Conservation (phyloP, 2,113 vertebrate species). For the Suncus etruscus region DNA sequence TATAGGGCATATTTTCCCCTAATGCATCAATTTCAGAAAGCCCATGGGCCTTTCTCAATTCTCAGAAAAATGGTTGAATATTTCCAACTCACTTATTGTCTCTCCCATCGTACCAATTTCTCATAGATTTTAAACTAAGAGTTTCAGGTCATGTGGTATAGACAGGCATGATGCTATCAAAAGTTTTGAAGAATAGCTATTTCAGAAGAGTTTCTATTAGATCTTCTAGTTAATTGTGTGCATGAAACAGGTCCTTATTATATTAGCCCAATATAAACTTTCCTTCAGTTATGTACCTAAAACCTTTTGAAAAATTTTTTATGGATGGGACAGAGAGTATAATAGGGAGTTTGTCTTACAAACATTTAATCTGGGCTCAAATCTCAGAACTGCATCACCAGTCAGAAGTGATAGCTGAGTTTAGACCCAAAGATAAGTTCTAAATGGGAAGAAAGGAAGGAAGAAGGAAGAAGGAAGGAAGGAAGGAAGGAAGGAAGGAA, state of each 20-base stretch:
- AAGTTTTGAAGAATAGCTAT: background rate
- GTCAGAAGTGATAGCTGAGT: too few species aligned
- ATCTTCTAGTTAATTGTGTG: background rate
- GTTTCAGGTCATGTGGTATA: background rate
- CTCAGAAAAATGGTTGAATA: background rate
- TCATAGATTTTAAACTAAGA: background rate
- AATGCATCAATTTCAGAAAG: background rate
- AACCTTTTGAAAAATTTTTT: background rate
- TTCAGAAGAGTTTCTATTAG: background rate
- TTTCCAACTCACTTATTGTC: slow-evolving; percentile 4
- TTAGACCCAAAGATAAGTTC: too few species aligned
- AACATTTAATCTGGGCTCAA: too few species aligned
- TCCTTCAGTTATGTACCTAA: background rate
- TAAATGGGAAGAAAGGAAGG: too few species aligned
- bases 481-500: too few species aligned
- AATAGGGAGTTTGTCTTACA: too few species aligned
- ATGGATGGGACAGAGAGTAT: background rate
- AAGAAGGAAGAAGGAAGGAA: too few species aligned
- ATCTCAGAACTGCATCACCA: too few species aligned
- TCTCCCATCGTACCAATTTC: background rate
- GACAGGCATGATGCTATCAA: background rate
- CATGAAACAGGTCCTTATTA: background rate
- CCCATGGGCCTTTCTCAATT: background rate
- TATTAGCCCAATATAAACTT: background rate
- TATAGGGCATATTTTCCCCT: background rate